Evolutionary conservation across 2,888 invertebrate species (phyloP).

Genomic region (Leuctra nigra): DNA sequence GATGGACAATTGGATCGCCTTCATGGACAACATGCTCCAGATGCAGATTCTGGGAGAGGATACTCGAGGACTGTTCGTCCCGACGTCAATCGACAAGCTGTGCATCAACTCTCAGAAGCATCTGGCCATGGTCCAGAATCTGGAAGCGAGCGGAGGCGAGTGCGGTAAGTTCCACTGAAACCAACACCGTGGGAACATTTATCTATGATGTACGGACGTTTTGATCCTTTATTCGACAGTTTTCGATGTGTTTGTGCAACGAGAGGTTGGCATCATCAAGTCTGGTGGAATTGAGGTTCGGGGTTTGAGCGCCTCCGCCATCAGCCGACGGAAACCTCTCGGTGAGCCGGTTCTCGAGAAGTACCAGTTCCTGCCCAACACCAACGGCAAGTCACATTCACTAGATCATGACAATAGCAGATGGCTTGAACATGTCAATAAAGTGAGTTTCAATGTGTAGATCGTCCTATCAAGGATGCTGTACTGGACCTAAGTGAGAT

Average conservation of each 20-base stretch:
- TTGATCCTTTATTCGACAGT: background rate
- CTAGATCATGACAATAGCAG: background rate
- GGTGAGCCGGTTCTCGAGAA: conserved; percentile 72
- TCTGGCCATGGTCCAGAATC: conserved; percentile 41
- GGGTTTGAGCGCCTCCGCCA: conserved; percentile 69
- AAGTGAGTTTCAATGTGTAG: too few relatives aligned
- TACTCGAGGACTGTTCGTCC: conserved; percentile 62
- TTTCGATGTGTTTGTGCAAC: conserved; percentile 43
- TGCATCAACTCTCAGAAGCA: conserved; percentile 62
- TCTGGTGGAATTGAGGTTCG: conserved; percentile 72
- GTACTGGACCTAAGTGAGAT: conserved; percentile 46
- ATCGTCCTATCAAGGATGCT: too few relatives aligned
- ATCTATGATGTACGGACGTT: too few relatives aligned
- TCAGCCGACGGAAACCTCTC: conserved; percentile 58
- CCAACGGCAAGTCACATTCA: conserved; percentile 20
- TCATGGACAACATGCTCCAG: conserved; percentile 86
- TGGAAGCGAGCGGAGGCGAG: background rate
- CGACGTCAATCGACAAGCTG: conserved; percentile 65
- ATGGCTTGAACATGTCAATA: too few relatives aligned
- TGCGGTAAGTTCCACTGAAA: background rate
- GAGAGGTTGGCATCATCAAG: conserved; percentile 46
- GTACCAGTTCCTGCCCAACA: conserved; percentile 64
- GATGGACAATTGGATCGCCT: conserved; percentile 80
- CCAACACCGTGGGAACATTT: background rate
- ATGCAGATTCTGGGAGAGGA: conserved; percentile 64